phyloP scores from a whole-genome alignment of 2,113 vertebrate species.

The Sceloporus undulatus region DNA sequence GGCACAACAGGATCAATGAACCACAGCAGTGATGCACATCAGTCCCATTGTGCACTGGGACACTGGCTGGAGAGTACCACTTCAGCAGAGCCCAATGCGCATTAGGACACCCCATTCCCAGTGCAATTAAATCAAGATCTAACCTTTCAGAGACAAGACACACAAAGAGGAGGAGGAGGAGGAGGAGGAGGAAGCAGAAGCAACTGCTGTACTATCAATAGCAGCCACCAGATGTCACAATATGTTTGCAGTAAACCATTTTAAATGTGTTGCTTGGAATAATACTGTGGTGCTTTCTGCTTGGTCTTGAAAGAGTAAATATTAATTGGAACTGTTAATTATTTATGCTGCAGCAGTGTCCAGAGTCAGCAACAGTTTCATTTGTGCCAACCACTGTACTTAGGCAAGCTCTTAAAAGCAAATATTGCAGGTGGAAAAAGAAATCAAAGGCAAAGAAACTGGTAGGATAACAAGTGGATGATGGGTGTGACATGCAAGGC shows the following conservation, averaged over 20 bases:
- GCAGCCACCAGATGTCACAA: conserved; percentile 57
- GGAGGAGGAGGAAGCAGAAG: not conserved
- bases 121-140: too few relatives aligned
- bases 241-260: not conserved
- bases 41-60: too few relatives aligned
- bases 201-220: too few relatives aligned
- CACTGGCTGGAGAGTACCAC: too few relatives aligned
- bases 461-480: not conserved
- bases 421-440: not conserved
- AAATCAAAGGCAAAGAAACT: not conserved
- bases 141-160: too few relatives aligned
- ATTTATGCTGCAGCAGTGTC: not conserved
- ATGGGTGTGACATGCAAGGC: not conserved
- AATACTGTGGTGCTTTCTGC: not conserved
- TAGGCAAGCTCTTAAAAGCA: not conserved
- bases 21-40: too few relatives aligned
- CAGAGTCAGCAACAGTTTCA: not conserved
- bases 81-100: too few relatives aligned
- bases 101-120: too few relatives aligned
- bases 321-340: not conserved
- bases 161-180: not conserved
- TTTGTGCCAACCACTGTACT: not conserved
- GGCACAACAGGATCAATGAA: too few relatives aligned
- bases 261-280: not conserved
- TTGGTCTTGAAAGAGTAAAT: not conserved